Percentiles rank a stretch among this genome's conserved stretches.
These are phyloP conservation scores for Chlorops oryzae DNA, from an alignment of 1,140 invertebrate genomes.

Conservation along the genomic window DNA sequence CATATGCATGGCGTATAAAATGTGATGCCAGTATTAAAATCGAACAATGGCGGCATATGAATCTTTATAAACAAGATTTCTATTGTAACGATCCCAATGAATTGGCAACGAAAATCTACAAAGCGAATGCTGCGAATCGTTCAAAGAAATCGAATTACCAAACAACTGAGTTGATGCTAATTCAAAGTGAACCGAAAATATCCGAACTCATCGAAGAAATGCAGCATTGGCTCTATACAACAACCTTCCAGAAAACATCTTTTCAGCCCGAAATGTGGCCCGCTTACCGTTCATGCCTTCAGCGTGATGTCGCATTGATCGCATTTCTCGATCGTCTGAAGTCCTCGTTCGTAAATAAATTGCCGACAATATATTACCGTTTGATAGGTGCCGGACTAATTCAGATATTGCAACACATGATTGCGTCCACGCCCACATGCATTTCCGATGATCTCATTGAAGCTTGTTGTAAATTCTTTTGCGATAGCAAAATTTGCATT, in stretches of 20 bases:
- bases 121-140: conserved; percentile 18
- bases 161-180: conserved; percentile 8
- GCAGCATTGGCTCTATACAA: conserved; percentile 36
- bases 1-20: conserved; percentile 28
- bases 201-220: conserved; percentile 31
- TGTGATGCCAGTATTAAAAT: conserved; percentile 21
- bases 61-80: conserved; percentile 28
- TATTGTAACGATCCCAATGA: conserved; percentile 37
- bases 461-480: conserved; percentile 17
- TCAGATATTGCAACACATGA: conserved; percentile 34
- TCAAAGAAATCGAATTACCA: background rate
- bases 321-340: conserved; percentile 1
- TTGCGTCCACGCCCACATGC: conserved; percentile 20
- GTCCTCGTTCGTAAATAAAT: conserved; percentile 6
- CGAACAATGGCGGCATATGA: conserved; percentile 30
- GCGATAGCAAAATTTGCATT: too few species aligned
- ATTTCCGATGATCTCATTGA: conserved; percentile 8
- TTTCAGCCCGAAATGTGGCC: conserved; percentile 17
- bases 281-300: background rate
- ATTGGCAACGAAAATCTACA: conserved; percentile 27
- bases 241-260: conserved; percentile 16
- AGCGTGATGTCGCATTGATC: background rate
- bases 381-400: conserved; percentile 26
- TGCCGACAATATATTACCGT: conserved; percentile 30
- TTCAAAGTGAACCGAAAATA: conserved; percentile 10